Conservation (phyloP, 1,140 invertebrate genomes). For the Scaptomyza graminum region DNA sequence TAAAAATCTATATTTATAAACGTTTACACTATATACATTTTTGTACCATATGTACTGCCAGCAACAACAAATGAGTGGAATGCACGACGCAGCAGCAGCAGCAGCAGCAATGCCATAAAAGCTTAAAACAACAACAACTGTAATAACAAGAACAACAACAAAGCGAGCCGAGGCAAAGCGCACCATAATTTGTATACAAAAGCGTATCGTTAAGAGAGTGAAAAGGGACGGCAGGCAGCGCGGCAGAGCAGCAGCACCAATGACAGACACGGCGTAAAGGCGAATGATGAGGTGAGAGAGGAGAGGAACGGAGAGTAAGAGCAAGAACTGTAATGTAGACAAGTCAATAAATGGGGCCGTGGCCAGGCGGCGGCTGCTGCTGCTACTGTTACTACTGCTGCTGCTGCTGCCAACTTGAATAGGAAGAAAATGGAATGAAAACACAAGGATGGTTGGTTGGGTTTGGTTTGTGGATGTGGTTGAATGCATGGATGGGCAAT, state of each 20-base stretch:
- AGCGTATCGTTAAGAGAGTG: slow-evolving; percentile 36
- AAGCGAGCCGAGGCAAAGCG: slow-evolving; percentile 31
- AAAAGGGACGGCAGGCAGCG: slow-evolving; percentile 23
- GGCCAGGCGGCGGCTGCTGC: slow-evolving; percentile 41
- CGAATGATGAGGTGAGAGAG: slow-evolving; percentile 17
- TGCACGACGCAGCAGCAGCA: slow-evolving; percentile 53
- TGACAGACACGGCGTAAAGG: slow-evolving; percentile 29
- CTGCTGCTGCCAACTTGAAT: slow-evolving; percentile 22
- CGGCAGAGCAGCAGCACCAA: slow-evolving; percentile 12
- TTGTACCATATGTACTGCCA: slow-evolving; percentile 20
- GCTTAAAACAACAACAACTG: slow-evolving; percentile 68
- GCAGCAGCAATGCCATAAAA: slow-evolving; percentile 54
- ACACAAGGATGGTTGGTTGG: slow-evolving; percentile 13
- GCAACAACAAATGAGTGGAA: slow-evolving; percentile 55
- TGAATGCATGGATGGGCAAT: slow-evolving; percentile 26
- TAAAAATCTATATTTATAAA: slow-evolving; percentile 68
- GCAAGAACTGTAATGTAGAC: slow-evolving; percentile 48
- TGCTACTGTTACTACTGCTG: slow-evolving; percentile 1
- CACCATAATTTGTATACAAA: slow-evolving; percentile 75
- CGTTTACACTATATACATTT: slow-evolving; percentile 31
- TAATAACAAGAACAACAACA: slow-evolving; percentile 60
- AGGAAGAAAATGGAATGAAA: slow-evolving; percentile 15
- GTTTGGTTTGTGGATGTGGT: slow-evolving; percentile 13
- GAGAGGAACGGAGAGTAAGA: slow-evolving; percentile 15
- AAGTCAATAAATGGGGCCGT: slow-evolving; percentile 71